These are phyloP conservation scores for Antechinus stuartii DNA, from an alignment of 2,113 vertebrate genomes.

Conservation along the genomic window DNA sequence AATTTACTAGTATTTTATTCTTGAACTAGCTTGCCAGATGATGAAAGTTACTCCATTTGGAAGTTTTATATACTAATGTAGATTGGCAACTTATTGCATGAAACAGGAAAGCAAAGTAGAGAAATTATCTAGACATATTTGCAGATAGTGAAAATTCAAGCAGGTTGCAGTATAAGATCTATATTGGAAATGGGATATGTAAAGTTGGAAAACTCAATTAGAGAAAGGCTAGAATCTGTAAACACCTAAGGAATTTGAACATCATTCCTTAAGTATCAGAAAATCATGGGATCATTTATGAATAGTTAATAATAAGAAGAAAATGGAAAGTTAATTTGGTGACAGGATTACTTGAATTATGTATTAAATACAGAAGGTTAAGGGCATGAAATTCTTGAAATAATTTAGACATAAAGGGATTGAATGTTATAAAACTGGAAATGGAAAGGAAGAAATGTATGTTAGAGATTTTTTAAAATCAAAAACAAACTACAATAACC, in stretches of 20 bases:
- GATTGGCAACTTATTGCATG: not conserved
- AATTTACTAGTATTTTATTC: not conserved
- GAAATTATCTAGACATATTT: not conserved
- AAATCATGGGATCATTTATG: not conserved
- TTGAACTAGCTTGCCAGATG: not conserved
- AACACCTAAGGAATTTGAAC: not conserved
- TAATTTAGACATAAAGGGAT: not conserved
- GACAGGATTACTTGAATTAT: not conserved
- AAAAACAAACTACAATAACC: not conserved
- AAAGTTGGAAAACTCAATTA: not conserved
- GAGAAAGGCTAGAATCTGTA: not conserved
- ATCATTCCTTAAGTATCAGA: not conserved
- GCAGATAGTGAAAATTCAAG: not conserved
- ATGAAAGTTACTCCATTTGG: not conserved
- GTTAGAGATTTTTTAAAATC: not conserved
- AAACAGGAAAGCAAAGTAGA: not conserved
- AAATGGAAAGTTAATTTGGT: not conserved
- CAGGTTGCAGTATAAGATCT: not conserved
- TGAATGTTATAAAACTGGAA: not conserved
- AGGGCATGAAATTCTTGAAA: not conserved
- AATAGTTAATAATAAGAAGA: not conserved
- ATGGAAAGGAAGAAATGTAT: not conserved
- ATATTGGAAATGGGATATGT: not conserved
- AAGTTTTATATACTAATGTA: not conserved
- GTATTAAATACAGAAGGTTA: not conserved